These are phyloP conservation scores for Ariolimax columbianus DNA, from an alignment of 2,888 invertebrate species.

Conservation along the genomic window DNA sequence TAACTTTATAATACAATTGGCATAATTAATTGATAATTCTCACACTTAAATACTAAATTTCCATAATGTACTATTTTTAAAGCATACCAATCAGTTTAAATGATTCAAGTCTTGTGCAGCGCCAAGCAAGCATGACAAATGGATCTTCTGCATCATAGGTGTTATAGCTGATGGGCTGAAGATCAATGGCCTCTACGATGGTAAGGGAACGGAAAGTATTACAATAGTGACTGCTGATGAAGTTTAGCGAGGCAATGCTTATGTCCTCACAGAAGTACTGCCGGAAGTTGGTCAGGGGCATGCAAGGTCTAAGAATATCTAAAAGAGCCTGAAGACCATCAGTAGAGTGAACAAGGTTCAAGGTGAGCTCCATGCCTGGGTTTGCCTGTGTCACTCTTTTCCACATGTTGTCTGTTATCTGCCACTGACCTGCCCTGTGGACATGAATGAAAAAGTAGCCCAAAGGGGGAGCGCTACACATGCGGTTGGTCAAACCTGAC, in stretches of 20 bases:
- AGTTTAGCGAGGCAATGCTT: conserved; percentile 82
- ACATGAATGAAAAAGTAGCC: conserved; percentile 84
- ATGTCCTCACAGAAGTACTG: conserved; percentile 86
- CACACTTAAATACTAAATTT: no score
- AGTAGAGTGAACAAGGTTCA: conserved; percentile 85
- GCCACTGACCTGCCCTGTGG: conserved; percentile 84
- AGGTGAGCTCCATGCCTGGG: conserved; percentile 82
- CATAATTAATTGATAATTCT: no score
- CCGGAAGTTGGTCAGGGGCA: conserved; percentile 87
- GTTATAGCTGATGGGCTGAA: conserved; percentile 58
- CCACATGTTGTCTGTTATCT: conserved; percentile 84
- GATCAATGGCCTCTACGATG: conserved; percentile 82
- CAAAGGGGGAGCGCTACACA: conserved; percentile 60
- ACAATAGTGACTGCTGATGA: conserved; percentile 79
- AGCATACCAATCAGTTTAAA: conserved; percentile 82
- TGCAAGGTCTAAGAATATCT: conserved; percentile 84
- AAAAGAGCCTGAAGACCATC: conserved; percentile 83
- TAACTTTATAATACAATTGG: no score
- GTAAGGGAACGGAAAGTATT: conserved; percentile 82
- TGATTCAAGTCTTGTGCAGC: conserved; percentile 82
- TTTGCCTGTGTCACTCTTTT: conserved; percentile 81
- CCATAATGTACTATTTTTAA: background rate
- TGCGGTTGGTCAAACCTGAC: conserved; percentile 62
- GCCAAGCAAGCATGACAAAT: conserved; percentile 85
- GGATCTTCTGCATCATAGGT: conserved; percentile 80